phyloP scores from a whole-genome alignment of 2,888 invertebrate genomes.

The Lasioglossum calceatum region DNA sequence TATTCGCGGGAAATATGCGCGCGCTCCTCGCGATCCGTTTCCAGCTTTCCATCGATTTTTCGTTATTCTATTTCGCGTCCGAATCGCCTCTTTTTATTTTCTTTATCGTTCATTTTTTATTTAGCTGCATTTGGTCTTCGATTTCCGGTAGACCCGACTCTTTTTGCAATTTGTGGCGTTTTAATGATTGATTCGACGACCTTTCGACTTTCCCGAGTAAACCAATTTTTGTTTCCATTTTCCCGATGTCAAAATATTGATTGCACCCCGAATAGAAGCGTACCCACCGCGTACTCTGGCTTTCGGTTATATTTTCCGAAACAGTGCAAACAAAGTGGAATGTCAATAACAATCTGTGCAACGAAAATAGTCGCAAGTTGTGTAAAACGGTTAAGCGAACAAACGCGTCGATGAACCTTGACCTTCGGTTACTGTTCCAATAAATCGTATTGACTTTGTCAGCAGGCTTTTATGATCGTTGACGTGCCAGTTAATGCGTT shows the following conservation, averaged over 20 bases:
- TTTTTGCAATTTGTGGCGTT: background rate
- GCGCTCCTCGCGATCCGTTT: background rate
- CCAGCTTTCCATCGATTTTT: background rate
- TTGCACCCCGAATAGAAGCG: background rate
- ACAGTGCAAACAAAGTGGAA: background rate
- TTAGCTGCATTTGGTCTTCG: background rate
- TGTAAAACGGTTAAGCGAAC: background rate
- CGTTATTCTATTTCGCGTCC: background rate
- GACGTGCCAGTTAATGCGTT: background rate
- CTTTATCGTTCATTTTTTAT: background rate
- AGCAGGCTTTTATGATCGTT: background rate
- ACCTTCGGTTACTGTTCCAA: background rate
- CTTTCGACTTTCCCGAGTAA: background rate
- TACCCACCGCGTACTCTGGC: background rate
- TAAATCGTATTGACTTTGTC: background rate
- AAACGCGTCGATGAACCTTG: background rate
- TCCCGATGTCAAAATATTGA: background rate
- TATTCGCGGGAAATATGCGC: slow-evolving; percentile 16
- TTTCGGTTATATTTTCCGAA: background rate
- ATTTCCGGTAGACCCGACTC: background rate
- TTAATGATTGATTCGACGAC: background rate
- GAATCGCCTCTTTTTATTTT: background rate
- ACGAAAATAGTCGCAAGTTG: background rate
- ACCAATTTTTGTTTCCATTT: background rate
- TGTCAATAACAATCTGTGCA: background rate